phyloP scores from a whole-genome alignment of 2,888 invertebrate genomes.

The Caenorhabditis sp. region DNA sequence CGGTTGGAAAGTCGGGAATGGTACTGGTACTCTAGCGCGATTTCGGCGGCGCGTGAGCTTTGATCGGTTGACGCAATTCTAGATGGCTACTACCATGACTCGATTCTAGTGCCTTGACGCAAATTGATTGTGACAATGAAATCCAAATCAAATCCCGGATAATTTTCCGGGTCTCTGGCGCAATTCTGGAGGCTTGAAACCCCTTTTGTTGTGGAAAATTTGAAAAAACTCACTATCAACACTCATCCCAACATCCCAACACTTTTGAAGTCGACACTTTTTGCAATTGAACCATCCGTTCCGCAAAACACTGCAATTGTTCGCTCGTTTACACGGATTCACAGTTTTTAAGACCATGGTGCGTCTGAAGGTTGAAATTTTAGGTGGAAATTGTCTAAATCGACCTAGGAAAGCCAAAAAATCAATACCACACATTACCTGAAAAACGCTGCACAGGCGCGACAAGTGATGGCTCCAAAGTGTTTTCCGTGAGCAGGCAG shows the following conservation, averaged over 20 bases:
- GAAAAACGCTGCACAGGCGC: slow-evolving; percentile 68
- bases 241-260: slow-evolving; percentile 60
- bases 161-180: too few species aligned
- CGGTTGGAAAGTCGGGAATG: too few species aligned
- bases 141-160: too few species aligned
- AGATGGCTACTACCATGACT: too few species aligned
- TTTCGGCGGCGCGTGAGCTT: too few species aligned
- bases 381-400: background rate
- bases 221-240: slow-evolving; percentile 51
- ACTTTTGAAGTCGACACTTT: slow-evolving; percentile 55
- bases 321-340: slow-evolving; percentile 14
- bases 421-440: too few species aligned
- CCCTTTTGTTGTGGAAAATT: too few species aligned
- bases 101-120: too few species aligned
- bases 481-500: slow-evolving; percentile 55
- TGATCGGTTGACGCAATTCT: too few species aligned
- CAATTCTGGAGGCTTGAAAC: too few species aligned
- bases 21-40: too few species aligned
- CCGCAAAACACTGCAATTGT: slow-evolving; percentile 34
- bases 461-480: slow-evolving; percentile 52
- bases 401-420: background rate
- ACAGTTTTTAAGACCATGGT: slow-evolving; percentile 9
- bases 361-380: slow-evolving; percentile 18
- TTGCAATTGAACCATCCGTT: slow-evolving; percentile 55
- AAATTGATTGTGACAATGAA: too few species aligned